These are phyloP conservation scores for Dascyllus trimaculatus DNA, from an alignment of 2,113 vertebrate species.

Conservation along the genomic window DNA sequence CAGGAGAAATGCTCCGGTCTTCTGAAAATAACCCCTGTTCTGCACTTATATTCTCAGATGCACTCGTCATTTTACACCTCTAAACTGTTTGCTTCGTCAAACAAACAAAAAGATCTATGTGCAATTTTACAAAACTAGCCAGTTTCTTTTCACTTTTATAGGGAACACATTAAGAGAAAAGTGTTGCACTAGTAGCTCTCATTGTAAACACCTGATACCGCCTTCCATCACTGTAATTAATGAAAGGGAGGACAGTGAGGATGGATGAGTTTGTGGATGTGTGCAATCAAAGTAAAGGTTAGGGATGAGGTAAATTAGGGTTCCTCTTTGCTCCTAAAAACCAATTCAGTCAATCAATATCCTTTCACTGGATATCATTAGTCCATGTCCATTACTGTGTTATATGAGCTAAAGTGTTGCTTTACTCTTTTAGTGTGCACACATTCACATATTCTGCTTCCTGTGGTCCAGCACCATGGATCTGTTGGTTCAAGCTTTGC, in stretches of 20 bases:
- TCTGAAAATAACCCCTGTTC: no score
- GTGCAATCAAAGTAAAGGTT: slow-evolving; percentile 39
- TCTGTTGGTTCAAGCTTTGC: neutral
- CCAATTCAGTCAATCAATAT: neutral
- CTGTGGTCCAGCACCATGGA: neutral
- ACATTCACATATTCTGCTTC: no score
- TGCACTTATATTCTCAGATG: no score
- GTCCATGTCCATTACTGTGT: no score
- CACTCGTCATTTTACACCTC: no score
- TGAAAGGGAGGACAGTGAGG: slow-evolving; percentile 4
- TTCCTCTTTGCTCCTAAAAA: neutral
- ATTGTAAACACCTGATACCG: slow-evolving; percentile 29
- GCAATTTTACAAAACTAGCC: neutral
- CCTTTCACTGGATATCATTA: neutral
- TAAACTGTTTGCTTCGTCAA: no score
- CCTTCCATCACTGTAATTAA: slow-evolving; percentile 43
- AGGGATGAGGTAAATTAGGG: slow-evolving; percentile 9
- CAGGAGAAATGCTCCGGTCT: no score
- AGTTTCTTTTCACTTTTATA: neutral
- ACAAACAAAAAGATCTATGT: neutral
- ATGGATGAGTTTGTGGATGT: slow-evolving; percentile 20
- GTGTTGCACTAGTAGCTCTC: slow-evolving; percentile 5
- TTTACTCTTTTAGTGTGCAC: no score
- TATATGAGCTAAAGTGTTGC: no score
- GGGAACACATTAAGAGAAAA: slow-evolving; percentile 3